A percentile compares a stretch with the other conserved stretches of the same genome.
Evolutionary conservation across 2,797 vertebrate species (phyloP).

Genomic region (Pogonophryne albipinna): DNA sequence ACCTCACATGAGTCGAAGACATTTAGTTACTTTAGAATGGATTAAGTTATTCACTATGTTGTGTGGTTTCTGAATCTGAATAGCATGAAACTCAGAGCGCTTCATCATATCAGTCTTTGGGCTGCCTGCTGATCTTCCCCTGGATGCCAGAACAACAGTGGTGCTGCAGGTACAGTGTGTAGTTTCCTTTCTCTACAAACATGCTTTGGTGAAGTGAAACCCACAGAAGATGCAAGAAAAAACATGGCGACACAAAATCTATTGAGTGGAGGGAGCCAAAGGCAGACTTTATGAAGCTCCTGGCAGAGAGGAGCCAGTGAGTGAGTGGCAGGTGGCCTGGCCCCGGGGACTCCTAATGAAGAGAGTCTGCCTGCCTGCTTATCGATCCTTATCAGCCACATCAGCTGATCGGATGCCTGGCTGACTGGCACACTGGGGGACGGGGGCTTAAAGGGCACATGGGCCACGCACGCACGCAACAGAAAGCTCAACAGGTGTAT

Average conservation of each 20-base stretch:
- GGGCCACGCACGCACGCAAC: conserved; percentile 22
- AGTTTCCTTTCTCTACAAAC: conserved; percentile 22
- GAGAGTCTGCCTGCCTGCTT: conserved; percentile 72
- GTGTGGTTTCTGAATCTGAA: conserved; percentile 3
- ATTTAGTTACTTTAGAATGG: conserved; percentile 11
- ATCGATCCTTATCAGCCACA: conserved; percentile 74
- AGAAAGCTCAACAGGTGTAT: conserved; percentile 33
- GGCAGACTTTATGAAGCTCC: conserved; percentile 35
- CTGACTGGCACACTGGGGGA: conserved; percentile 50
- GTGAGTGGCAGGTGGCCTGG: conserved; percentile 77
- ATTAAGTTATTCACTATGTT: conserved; percentile 1
- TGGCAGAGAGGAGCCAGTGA: conserved; percentile 56
- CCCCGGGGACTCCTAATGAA: conserved; percentile 78
- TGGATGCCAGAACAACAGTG: conserved; percentile 3
- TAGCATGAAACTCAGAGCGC: background rate
- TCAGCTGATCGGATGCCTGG: conserved; percentile 71
- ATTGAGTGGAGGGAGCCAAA: conserved; percentile 42
- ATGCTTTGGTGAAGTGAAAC: conserved; percentile 27
- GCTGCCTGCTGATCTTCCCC: background rate
- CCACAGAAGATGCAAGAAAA: conserved; percentile 30
- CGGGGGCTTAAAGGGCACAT: conserved; percentile 47
- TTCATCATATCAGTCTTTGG: conserved; percentile 6
- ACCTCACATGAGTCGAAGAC: background rate
- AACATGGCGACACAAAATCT: conserved; percentile 48
- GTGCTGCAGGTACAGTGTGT: conserved; percentile 24